Conservation (phyloP, 2,888 invertebrate species). For the Chromoteleia sp. region DNA sequence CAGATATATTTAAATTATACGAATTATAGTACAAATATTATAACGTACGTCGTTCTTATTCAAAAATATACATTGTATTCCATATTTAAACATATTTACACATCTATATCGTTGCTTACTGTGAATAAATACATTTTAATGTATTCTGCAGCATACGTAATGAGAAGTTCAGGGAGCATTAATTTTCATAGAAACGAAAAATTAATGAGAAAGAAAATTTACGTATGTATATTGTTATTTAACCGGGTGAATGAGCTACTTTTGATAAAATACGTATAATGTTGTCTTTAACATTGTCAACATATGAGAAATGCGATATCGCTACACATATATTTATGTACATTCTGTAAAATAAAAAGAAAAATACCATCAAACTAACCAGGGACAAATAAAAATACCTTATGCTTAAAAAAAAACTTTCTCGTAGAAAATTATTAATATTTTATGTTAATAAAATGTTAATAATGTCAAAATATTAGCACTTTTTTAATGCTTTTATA, state of each 20-base stretch:
- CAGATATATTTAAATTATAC: neutral
- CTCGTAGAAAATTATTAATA: too few relatives aligned
- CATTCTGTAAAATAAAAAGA: neutral
- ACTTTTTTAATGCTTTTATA: too few relatives aligned
- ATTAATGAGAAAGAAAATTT: slow-evolving; percentile 34
- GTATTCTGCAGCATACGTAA: slow-evolving; percentile 37
- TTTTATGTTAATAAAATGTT: too few relatives aligned
- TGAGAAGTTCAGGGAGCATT: slow-evolving; percentile 24
- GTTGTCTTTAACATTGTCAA: slow-evolving; percentile 25
- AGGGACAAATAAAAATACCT: too few relatives aligned
- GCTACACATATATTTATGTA: slow-evolving; percentile 3
- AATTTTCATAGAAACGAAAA: slow-evolving; percentile 46
- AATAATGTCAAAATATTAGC: too few relatives aligned
- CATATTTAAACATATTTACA: slow-evolving; percentile 27
- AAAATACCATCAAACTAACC: neutral
- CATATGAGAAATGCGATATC: slow-evolving; percentile 13
- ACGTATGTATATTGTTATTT: slow-evolving; percentile 24
- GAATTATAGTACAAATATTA: slow-evolving; percentile 14
- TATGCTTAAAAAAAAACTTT: too few relatives aligned
- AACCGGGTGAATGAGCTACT: slow-evolving; percentile 18
- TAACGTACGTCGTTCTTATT: slow-evolving; percentile 28
- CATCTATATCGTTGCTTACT: slow-evolving; percentile 36
- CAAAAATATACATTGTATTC: slow-evolving; percentile 23
- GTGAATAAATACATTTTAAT: slow-evolving; percentile 61
- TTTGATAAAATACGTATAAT: slow-evolving; percentile 23